phyloP scores from a whole-genome alignment of 2,888 invertebrate species.

The Melolontha melolontha region DNA sequence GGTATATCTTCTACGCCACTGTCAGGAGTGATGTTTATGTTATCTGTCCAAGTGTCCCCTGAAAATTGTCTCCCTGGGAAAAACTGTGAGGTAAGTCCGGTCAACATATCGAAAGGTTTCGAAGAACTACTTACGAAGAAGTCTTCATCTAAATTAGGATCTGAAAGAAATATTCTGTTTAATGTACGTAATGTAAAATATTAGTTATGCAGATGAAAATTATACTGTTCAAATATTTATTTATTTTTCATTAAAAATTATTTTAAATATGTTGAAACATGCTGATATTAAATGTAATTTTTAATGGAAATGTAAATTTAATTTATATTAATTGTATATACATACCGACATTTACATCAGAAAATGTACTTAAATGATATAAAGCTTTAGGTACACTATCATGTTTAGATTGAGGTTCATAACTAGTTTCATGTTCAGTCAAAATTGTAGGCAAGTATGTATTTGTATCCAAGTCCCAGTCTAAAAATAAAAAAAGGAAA shows the following conservation, averaged over 20 bases:
- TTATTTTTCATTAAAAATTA: no score
- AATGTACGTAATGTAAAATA: no score
- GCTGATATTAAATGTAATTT: no score
- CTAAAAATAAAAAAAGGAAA: conserved; percentile 53
- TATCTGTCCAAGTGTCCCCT: conserved; percentile 48
- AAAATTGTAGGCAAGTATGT: conserved; percentile 51
- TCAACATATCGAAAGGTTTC: conserved; percentile 75
- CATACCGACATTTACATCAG: conserved; percentile 56
- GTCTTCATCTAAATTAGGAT: conserved; percentile 72
- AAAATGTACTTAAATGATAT: conserved; percentile 52
- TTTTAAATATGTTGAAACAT: no score
- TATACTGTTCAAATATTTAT: no score
- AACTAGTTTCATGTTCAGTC: conserved; percentile 33
- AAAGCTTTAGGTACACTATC: conserved; percentile 53
- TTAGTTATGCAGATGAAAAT: no score
- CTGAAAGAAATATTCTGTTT: conserved; percentile 58
- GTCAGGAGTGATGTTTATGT: conserved; percentile 70
- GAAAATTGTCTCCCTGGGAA: conserved; percentile 71
- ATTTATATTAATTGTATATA: conserved; percentile 7
- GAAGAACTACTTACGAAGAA: conserved; percentile 81
- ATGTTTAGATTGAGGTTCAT: conserved; percentile 22
- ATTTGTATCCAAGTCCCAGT: conserved; percentile 65
- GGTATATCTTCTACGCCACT: conserved; percentile 72
- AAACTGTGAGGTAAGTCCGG: conserved; percentile 73
- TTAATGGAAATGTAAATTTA: no score